Evolutionary conservation across 2,113 vertebrate species (phyloP).

Genomic region (Saguinus imperator): DNA sequence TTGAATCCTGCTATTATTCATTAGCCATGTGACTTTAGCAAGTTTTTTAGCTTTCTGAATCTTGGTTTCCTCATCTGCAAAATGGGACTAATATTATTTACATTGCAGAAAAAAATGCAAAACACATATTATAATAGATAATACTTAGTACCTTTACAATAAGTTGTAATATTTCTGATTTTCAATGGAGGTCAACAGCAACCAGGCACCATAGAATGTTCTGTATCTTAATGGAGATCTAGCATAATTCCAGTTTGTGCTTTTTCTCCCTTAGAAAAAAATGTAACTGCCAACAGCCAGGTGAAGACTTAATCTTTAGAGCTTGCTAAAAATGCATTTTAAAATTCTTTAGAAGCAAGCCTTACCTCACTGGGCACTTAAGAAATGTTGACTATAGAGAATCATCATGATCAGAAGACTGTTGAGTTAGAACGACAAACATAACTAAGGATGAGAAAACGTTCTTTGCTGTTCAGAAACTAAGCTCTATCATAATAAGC

Average conservation of each 20-base stretch:
- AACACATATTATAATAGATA: background rate
- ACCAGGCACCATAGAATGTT: background rate
- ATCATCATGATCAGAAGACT: background rate
- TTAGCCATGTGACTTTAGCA: background rate
- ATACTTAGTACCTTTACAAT: background rate
- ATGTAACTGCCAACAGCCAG: background rate
- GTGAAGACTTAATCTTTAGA: constrained; percentile 1
- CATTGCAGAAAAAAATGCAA: background rate
- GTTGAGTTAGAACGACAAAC: constrained; percentile 41
- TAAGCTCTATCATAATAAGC: background rate
- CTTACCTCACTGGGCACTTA: background rate
- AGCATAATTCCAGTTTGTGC: constrained; percentile 4
- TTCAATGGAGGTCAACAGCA: background rate
- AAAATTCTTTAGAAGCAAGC: constrained; percentile 25
- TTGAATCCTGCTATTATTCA: background rate
- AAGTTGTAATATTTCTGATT: background rate
- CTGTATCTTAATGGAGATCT: background rate
- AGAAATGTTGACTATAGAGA: background rate
- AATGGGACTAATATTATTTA: background rate
- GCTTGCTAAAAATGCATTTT: constrained; percentile 14
- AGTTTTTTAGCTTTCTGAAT: background rate
- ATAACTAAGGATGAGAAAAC: constrained; percentile 20
- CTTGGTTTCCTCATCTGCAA: background rate
- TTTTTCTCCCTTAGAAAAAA: background rate
- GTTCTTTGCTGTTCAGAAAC: constrained; percentile 6